These are phyloP conservation scores for Nomia melanderi DNA, from an alignment of 1,140 invertebrate species.

Conservation along the genomic window DNA sequence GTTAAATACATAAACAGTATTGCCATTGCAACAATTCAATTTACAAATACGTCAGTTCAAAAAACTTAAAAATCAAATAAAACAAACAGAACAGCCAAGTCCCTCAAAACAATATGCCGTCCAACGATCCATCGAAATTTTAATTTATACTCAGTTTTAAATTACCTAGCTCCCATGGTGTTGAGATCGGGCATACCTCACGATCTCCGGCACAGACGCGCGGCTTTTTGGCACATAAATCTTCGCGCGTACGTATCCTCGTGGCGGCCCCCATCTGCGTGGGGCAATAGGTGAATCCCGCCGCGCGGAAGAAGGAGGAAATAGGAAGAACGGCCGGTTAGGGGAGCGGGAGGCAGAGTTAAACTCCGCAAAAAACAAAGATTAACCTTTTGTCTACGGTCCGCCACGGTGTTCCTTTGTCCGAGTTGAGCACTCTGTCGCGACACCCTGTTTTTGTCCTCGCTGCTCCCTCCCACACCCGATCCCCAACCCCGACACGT, in stretches of 20 bases:
- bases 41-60: too few relatives aligned
- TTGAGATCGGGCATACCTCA: too few relatives aligned
- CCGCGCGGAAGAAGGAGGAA: conserved; percentile 21
- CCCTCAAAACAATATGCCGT: too few relatives aligned
- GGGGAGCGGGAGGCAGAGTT: conserved; percentile 45
- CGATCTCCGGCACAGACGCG: neutral
- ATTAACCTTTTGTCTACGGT: conserved; percentile 78
- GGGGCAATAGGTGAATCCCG: neutral
- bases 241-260: conserved; percentile 11
- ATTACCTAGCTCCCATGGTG: conserved; percentile 2
- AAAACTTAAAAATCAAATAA: too few relatives aligned
- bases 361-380: conserved; percentile 74
- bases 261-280: neutral
- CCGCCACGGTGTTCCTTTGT: conserved; percentile 74
- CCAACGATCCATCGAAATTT: neutral
- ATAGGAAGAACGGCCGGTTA: conserved; percentile 26
- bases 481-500: conserved; percentile 2
- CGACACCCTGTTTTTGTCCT: conserved; percentile 78
- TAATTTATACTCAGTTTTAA: neutral
- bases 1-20: too few relatives aligned
- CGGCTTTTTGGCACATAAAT: conserved; percentile 21
- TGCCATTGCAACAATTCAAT: too few relatives aligned
- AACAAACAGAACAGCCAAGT: too few relatives aligned
- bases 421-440: conserved; percentile 76
- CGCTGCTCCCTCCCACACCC: conserved; percentile 19